phyloP scores from a whole-genome alignment of 2,113 vertebrate species.

The Erinaceus europaeus region DNA sequence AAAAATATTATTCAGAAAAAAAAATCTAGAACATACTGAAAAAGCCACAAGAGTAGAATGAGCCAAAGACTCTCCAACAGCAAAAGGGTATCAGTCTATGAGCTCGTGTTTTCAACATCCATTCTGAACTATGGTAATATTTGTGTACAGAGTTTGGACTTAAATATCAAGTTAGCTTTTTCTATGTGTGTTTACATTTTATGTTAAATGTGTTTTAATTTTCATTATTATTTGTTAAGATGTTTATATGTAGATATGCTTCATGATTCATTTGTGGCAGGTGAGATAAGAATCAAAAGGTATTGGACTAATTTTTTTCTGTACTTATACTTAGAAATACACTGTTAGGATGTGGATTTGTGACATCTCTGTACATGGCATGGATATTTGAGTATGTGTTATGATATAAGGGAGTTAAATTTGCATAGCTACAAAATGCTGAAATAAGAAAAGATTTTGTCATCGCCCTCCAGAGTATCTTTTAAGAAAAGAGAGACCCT shows the following conservation, averaged over 20 bases:
- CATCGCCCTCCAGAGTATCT: background rate
- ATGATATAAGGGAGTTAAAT: background rate
- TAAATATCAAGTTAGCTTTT: background rate
- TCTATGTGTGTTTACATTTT: background rate
- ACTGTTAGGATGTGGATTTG: background rate
- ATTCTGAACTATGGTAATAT: background rate
- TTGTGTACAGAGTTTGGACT: background rate
- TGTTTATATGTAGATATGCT: background rate
- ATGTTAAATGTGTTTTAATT: background rate
- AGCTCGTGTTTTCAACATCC: background rate
- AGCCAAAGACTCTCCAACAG: background rate
- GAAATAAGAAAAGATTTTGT: background rate
- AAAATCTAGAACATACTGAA: background rate
- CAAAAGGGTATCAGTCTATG: background rate
- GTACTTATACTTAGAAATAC: background rate
- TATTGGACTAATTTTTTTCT: background rate
- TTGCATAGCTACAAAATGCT: background rate
- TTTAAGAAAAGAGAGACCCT: background rate
- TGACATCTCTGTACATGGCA: background rate
- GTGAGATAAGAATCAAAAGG: background rate
- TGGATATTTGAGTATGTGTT: background rate
- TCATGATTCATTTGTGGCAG: background rate
- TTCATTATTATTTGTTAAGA: background rate
- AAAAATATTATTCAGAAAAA: background rate
- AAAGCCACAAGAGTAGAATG: background rate